Percentiles rank a stretch among this genome's conserved stretches.
These are phyloP conservation scores for Microctenopoma stevenorrisi DNA, from an alignment of 2,797 vertebrate species.

Conservation along the genomic window DNA sequence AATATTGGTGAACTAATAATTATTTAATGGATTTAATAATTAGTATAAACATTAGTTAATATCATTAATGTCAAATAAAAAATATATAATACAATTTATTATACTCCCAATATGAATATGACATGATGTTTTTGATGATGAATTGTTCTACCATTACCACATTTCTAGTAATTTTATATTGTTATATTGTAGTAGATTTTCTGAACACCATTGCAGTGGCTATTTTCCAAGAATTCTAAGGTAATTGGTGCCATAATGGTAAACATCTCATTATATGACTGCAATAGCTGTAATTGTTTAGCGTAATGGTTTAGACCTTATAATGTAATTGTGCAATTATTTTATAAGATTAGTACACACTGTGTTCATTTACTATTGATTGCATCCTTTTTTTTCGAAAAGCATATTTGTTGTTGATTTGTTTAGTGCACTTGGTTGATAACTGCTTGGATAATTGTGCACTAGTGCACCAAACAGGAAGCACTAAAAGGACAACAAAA, in stretches of 20 bases:
- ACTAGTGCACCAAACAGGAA: too few species aligned
- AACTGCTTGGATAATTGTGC: too few species aligned
- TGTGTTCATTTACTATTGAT: neutral
- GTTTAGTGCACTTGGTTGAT: neutral
- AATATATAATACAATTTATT: neutral
- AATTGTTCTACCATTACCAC: neutral
- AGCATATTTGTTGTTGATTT: neutral
- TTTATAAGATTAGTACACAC: neutral
- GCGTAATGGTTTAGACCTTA: neutral
- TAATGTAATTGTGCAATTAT: neutral
- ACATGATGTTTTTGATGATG: neutral
- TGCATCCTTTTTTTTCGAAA: too few species aligned
- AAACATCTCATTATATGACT: neutral
- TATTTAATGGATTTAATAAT: too few species aligned
- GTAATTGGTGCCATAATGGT: conserved; percentile 8
- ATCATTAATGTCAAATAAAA: neutral
- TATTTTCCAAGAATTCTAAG: neutral
- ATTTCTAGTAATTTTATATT: neutral
- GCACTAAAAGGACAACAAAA: too few species aligned
- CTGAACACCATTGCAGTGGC: neutral
- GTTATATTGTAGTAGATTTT: neutral
- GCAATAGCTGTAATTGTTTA: conserved; percentile 6
- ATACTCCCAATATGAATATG: neutral
- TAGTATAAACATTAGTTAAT: too few species aligned
- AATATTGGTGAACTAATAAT: neutral